A percentile compares a stretch with the other conserved stretches of the same genome.
phyloP scores from a whole-genome alignment of 2,888 invertebrate genomes.

The Priocnemis perturbator region DNA sequence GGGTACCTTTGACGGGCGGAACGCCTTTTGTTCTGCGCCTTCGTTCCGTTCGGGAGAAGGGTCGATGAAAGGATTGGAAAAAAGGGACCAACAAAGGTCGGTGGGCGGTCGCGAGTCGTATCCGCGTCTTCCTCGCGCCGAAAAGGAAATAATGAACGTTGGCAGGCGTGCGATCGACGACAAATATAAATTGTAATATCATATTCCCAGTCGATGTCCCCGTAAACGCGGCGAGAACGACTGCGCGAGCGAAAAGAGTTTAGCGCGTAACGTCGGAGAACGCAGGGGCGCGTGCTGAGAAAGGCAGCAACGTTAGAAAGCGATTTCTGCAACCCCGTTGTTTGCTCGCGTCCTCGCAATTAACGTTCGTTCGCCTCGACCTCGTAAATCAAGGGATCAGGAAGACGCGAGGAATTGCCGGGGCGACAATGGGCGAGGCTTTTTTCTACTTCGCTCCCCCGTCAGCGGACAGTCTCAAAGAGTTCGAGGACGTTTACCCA shows the following conservation, averaged over 20 bases:
- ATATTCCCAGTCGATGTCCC: conserved; percentile 42
- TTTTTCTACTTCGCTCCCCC: conserved; percentile 17
- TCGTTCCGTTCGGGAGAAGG: conserved; percentile 44
- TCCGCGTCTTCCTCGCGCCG: conserved; percentile 47
- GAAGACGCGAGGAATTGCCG: conserved; percentile 12
- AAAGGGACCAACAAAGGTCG: conserved; percentile 51
- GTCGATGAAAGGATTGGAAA: conserved; percentile 59
- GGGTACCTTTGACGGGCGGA: conserved; percentile 46
- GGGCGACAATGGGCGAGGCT: conserved; percentile 23
- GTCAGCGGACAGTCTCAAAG: neutral
- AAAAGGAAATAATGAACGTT: conserved; percentile 55
- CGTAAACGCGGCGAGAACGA: no score
- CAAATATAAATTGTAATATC: conserved; percentile 44
- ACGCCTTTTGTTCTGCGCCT: conserved; percentile 54
- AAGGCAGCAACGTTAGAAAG: neutral
- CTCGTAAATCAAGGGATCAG: conserved; percentile 3
- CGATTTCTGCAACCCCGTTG: neutral
- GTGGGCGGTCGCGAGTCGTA: conserved; percentile 50
- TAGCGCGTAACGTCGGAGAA: neutral
- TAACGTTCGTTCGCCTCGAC: conserved; percentile 7
- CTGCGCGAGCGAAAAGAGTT: neutral
- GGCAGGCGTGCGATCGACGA: conserved; percentile 52
- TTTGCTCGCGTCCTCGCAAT: neutral
- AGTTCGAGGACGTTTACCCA: conserved; percentile 62
- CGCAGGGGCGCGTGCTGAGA: neutral